phyloP scores from a whole-genome alignment of 2,888 invertebrate genomes.

The Ryuthela nishihirai region DNA sequence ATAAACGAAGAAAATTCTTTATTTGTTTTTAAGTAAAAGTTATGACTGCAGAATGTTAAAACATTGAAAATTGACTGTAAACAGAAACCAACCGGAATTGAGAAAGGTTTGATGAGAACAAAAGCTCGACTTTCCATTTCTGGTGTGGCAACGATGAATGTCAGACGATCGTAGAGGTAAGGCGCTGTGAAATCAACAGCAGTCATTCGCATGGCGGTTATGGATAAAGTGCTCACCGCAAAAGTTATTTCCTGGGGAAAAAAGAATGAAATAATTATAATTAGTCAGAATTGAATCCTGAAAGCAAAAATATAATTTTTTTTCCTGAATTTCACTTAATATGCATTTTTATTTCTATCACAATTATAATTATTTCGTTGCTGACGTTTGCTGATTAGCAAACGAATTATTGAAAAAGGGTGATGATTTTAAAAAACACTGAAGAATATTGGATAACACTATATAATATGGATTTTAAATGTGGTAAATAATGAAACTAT shows the following conservation, averaged over 20 bases:
- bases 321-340: too few relatives aligned
- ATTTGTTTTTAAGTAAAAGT: neutral
- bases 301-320: too few relatives aligned
- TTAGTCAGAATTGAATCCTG: too few relatives aligned
- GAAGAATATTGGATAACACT: too few relatives aligned
- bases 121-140: conserved; percentile 12
- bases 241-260: conserved; percentile 6
- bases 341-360: too few relatives aligned
- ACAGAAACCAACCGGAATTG: neutral
- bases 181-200: conserved; percentile 24
- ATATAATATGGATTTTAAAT: too few relatives aligned
- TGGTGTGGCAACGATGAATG: conserved; percentile 17
- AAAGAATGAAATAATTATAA: too few relatives aligned
- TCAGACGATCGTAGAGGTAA: conserved; percentile 14
- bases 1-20: neutral
- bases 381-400: too few relatives aligned
- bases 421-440: too few relatives aligned
- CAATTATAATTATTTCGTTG: too few relatives aligned
- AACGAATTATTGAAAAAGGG: too few relatives aligned
- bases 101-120: conserved; percentile 18
- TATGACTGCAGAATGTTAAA: neutral
- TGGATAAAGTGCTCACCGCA: conserved; percentile 7
- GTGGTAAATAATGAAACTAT: too few relatives aligned
- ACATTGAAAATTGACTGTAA: neutral
- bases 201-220: conserved; percentile 13